Conservation (phyloP, 2,888 invertebrate species). For the Melinaea menophilus region DNA sequence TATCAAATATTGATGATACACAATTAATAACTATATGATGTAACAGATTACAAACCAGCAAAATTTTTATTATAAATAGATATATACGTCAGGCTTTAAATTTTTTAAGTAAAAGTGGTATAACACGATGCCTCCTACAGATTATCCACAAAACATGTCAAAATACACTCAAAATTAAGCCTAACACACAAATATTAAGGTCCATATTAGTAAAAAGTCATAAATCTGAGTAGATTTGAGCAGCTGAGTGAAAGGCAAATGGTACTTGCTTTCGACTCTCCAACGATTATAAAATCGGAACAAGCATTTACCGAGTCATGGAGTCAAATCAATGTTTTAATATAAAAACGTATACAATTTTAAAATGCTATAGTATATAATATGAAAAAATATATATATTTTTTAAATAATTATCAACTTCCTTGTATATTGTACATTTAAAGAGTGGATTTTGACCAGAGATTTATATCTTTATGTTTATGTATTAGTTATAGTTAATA, state of each 20-base stretch:
- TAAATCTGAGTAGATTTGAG: slow-evolving; percentile 15
- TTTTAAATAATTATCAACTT: no score
- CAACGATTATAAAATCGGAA: slow-evolving; percentile 27
- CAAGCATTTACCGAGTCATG: slow-evolving; percentile 23
- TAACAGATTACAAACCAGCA: not conserved
- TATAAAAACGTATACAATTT: not conserved
- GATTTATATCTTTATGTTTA: no score
- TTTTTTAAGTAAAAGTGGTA: slow-evolving; percentile 2
- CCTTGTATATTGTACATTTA: no score
- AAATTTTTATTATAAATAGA: not conserved
- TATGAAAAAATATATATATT: no score
- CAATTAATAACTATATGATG: no score
- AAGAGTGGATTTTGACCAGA: no score
- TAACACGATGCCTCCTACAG: not conserved
- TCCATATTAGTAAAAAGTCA: not conserved
- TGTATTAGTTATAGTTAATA: no score
- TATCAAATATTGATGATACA: no score
- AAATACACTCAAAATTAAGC: not conserved
- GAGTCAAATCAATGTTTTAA: slow-evolving; percentile 2
- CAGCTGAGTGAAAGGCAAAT: slow-evolving; percentile 31
- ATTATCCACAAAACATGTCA: not conserved
- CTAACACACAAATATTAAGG: not conserved
- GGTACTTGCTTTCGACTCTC: slow-evolving; percentile 33
- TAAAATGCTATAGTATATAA: no score
- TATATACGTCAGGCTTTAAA: not conserved